Percentiles rank a stretch among this genome's conserved stretches.
These are phyloP conservation scores for Clivina fossor DNA, from an alignment of 2,888 invertebrate genomes.

Conservation along the genomic window DNA sequence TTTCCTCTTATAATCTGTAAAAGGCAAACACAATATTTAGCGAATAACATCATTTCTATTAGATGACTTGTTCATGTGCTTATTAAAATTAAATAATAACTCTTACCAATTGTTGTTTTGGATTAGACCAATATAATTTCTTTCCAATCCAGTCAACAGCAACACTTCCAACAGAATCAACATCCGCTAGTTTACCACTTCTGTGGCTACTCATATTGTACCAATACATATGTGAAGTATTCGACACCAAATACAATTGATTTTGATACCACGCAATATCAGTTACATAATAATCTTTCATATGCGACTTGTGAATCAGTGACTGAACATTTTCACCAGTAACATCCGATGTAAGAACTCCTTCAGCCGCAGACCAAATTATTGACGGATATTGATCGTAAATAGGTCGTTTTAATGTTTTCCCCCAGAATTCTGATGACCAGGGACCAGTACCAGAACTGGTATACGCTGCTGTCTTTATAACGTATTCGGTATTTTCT, in stretches of 20 bases:
- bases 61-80: too few species aligned
- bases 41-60: background rate
- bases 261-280: constrained; percentile 80
- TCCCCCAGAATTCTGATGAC: constrained; percentile 73
- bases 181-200: constrained; percentile 61
- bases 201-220: constrained; percentile 67
- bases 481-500: constrained; percentile 73
- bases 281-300: constrained; percentile 65
- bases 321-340: constrained; percentile 75
- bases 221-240: constrained; percentile 69
- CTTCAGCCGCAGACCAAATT: constrained; percentile 75
- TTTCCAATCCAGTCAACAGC: constrained; percentile 90
- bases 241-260: constrained; percentile 72
- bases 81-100: background rate
- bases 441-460: constrained; percentile 77
- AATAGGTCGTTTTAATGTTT: constrained; percentile 62
- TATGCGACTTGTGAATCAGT: constrained; percentile 62
- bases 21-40: constrained; percentile 33
- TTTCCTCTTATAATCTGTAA: constrained; percentile 70
- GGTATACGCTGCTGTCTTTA: constrained; percentile 80
- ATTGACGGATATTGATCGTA: constrained; percentile 64
- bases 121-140: constrained; percentile 89
- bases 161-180: constrained; percentile 75
- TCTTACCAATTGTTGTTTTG: constrained; percentile 78
- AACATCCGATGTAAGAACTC: constrained; percentile 78